These are phyloP conservation scores for Gasterosteus nipponicus DNA, from an alignment of 2,113 vertebrate species.

Conservation along the genomic window DNA sequence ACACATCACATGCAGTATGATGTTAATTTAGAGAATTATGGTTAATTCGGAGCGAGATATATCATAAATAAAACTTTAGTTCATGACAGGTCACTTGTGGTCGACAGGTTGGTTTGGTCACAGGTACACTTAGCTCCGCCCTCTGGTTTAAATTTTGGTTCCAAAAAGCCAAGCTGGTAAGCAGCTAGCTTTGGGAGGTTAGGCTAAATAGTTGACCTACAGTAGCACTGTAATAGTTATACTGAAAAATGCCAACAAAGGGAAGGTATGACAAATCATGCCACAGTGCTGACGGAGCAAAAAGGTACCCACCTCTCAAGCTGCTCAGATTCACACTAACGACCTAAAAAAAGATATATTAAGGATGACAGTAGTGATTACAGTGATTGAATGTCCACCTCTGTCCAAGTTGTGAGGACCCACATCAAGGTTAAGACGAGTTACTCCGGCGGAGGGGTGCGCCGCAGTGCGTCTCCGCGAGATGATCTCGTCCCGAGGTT, in stretches of 20 bases:
- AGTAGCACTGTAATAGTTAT: background rate
- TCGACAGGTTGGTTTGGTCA: background rate
- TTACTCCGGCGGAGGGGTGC: background rate
- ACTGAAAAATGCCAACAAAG: background rate
- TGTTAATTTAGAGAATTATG: background rate
- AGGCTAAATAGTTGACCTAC: background rate
- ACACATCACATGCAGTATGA: background rate
- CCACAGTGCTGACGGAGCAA: conserved; percentile 16
- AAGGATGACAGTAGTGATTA: conserved; percentile 59
- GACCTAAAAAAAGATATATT: conserved; percentile 42
- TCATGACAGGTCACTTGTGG: background rate
- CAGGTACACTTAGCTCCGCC: background rate
- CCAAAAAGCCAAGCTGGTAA: background rate
- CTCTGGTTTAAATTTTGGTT: background rate
- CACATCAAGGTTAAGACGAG: conserved; percentile 52
- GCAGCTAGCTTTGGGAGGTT: background rate
- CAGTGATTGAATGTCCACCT: conserved; percentile 55
- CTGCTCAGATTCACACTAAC: conserved; percentile 53
- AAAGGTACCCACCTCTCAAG: conserved; percentile 19
- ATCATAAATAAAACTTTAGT: background rate
- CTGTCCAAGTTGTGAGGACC: conserved; percentile 19
- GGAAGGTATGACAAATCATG: background rate
- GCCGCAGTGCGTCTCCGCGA: background rate
- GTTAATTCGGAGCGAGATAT: background rate
- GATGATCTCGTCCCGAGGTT: conserved; percentile 40